A percentile compares a stretch with the other conserved stretches of the same genome.
Evolutionary conservation across 1,140 invertebrate species (phyloP).

Genomic region (Heliconius hermathena): DNA sequence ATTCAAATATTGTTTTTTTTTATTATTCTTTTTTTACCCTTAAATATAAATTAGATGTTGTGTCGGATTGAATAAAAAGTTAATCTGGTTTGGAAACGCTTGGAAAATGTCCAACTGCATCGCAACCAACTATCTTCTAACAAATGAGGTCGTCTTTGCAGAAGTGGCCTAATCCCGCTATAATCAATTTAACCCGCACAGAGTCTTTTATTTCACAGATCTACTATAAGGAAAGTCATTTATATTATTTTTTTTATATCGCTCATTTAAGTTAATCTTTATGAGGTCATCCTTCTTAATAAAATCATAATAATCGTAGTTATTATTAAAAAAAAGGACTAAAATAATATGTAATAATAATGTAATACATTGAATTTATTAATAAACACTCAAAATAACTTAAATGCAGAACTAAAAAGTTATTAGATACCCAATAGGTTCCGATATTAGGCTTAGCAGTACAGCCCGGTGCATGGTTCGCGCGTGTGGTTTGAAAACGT

Average conservation of each 20-base stretch:
- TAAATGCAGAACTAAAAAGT: background rate
- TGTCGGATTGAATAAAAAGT: conserved; percentile 57
- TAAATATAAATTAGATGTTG: conserved; percentile 42
- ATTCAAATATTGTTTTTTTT: background rate
- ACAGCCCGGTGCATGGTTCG: conserved; percentile 14
- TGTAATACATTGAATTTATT: background rate
- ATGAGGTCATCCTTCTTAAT: no score
- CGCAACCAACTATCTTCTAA: conserved; percentile 57
- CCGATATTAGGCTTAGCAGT: background rate
- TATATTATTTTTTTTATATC: background rate
- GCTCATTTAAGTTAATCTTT: background rate
- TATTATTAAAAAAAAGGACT: no score
- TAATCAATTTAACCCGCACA: conserved; percentile 39
- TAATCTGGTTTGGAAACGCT: conserved; percentile 54
- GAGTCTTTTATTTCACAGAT: conserved; percentile 15
- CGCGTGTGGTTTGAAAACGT: conserved; percentile 28
- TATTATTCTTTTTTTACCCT: background rate
- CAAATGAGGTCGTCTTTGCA: conserved; percentile 52
- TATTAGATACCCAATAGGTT: background rate
- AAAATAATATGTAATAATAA: background rate
- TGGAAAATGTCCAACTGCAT: conserved; percentile 66
- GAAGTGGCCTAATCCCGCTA: conserved; percentile 45
- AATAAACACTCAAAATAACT: background rate
- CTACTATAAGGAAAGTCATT: conserved; percentile 7
- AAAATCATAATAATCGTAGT: no score